Conservation (phyloP, 2,797 vertebrate species). For the Florisuga fusca region DNA sequence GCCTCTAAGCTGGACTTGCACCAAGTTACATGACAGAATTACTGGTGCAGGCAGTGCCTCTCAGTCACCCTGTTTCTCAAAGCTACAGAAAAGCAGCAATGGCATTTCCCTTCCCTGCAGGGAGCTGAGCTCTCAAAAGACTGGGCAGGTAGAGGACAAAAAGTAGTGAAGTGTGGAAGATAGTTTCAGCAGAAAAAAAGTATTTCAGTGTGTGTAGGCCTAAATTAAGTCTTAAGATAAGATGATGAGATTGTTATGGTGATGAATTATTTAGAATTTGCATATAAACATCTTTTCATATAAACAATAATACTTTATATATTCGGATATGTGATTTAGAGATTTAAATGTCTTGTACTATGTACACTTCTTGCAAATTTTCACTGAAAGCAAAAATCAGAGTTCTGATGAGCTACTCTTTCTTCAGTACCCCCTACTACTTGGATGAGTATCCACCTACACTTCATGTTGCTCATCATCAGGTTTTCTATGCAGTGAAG, state of each 20-base stretch:
- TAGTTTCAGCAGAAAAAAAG: neutral
- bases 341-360: neutral
- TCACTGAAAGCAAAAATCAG: neutral
- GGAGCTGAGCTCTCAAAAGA: neutral
- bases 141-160: neutral
- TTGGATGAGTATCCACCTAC: neutral
- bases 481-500: neutral
- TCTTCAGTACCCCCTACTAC: neutral
- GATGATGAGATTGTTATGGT: neutral
- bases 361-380: neutral
- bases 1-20: neutral
- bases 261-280: slow-evolving; percentile 7
- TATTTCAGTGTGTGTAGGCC: neutral
- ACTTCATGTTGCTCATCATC: neutral
- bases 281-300: neutral
- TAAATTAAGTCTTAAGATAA: slow-evolving; percentile 1
- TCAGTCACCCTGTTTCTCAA: neutral
- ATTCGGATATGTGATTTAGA: neutral
- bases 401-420: neutral
- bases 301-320: neutral
- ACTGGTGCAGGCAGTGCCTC: neutral
- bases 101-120: neutral
- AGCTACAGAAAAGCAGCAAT: neutral
- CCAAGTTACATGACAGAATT: neutral
- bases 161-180: neutral